Conservation (phyloP, 2,113 vertebrate genomes). For the Hippoglossus stenolepis region DNA sequence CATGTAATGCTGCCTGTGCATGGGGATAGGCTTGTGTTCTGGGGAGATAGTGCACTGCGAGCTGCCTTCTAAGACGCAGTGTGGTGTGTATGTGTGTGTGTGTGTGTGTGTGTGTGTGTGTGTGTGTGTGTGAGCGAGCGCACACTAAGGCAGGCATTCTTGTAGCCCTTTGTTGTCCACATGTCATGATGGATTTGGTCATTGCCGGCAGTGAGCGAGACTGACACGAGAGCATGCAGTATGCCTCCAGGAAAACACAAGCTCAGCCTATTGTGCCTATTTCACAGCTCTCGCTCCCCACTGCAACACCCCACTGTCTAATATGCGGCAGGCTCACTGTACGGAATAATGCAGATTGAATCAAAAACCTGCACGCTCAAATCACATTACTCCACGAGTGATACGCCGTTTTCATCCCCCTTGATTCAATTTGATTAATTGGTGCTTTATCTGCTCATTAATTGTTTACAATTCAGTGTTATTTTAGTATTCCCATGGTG, state of each 20-base stretch:
- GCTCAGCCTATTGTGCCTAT: constrained; percentile 72
- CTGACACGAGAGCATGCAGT: constrained; percentile 75
- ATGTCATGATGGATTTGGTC: constrained; percentile 81
- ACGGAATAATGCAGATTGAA: constrained; percentile 59
- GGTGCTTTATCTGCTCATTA: constrained; percentile 51
- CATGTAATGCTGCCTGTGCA: constrained; percentile 72
- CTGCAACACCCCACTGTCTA: constrained; percentile 51
- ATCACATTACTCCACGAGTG: constrained; percentile 53
- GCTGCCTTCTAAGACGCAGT: constrained; percentile 51
- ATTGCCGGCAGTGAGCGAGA: constrained; percentile 68
- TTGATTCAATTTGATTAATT: constrained; percentile 61
- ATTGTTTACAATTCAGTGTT: constrained; percentile 61
- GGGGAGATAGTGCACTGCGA: constrained; percentile 63
- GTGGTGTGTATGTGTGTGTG: constrained; percentile 3
- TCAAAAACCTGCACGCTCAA: constrained; percentile 54
- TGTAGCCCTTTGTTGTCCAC: constrained; percentile 81
- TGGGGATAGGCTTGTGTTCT: constrained; percentile 70
- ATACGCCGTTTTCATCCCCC: constrained; percentile 33
- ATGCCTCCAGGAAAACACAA: constrained; percentile 75
- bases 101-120: background rate
- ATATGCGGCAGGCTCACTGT: constrained; percentile 41
- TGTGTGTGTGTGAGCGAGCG: constrained; percentile 11
- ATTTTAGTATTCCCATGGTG: constrained; percentile 67
- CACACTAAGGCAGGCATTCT: constrained; percentile 55
- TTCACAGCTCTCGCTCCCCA: constrained; percentile 51